Percentiles rank a stretch among this genome's conserved stretches.
Evolutionary conservation across 64 coral and sea anemone species (phyloP).

Genomic region (Astreopora myriophthalma): DNA sequence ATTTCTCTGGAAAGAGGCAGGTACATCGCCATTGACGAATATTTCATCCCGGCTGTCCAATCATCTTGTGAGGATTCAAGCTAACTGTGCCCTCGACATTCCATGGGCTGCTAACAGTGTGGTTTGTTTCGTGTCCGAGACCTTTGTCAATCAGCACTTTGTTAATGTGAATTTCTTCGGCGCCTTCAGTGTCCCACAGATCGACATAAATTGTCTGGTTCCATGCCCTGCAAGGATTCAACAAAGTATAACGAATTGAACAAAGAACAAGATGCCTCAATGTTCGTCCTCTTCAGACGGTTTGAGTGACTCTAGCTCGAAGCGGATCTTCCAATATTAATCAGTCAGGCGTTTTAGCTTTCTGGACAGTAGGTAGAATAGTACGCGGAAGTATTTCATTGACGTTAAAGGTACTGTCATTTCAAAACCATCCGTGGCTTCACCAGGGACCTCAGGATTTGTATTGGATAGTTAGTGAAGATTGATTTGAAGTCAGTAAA

Average conservation of each 20-base stretch:
- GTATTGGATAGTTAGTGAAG: too few relatives aligned
- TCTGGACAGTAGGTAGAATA: too few relatives aligned
- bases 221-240: slow-evolving; percentile 51
- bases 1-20: too few relatives aligned
- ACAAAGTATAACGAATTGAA: neutral
- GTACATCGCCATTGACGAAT: too few relatives aligned
- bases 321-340: too few relatives aligned
- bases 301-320: too few relatives aligned
- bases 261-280: neutral
- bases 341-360: too few relatives aligned
- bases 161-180: slow-evolving; percentile 70
- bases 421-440: too few relatives aligned
- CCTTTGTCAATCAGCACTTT: slow-evolving; percentile 73
- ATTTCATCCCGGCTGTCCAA: slow-evolving; percentile 39
- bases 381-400: too few relatives aligned
- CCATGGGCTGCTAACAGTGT: slow-evolving; percentile 33
- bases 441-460: too few relatives aligned
- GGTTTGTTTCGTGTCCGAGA: slow-evolving; percentile 46
- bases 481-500: too few relatives aligned
- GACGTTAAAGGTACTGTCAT: too few relatives aligned
- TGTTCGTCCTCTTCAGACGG: neutral
- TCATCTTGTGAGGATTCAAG: neutral
- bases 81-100: slow-evolving; percentile 37
- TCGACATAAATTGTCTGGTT: slow-evolving; percentile 85
- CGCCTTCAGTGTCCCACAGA: slow-evolving; percentile 63